Evolutionary conservation across 2,113 vertebrate genomes (phyloP).

Genomic region (Myotis yumanensis): DNA sequence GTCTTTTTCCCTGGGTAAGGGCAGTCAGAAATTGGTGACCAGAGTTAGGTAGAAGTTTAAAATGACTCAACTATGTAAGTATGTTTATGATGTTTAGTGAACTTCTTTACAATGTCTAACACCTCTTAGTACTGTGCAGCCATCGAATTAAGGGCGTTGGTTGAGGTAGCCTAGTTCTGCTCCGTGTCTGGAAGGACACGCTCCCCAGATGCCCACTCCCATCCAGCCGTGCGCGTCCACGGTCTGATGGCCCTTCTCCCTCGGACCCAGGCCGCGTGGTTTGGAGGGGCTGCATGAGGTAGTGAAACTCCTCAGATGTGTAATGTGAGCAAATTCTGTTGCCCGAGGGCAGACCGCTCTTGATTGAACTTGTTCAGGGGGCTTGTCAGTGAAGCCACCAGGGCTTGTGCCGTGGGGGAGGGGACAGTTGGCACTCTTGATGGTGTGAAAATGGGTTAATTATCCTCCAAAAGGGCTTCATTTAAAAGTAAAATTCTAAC

Average conservation of each 20-base stretch:
- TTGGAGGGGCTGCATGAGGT: background rate
- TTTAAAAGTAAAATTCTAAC: constrained; percentile 91
- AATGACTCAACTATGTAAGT: background rate
- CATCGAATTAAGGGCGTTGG: background rate
- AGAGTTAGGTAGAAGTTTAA: background rate
- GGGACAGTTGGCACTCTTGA: constrained; percentile 69
- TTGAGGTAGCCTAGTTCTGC: background rate
- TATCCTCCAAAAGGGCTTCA: constrained; percentile 87
- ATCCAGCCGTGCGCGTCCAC: rapidly evolving
- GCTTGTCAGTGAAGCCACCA: constrained; percentile 71
- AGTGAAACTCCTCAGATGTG: constrained; percentile 30
- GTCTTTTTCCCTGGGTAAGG: background rate
- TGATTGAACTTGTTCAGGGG: constrained; percentile 60
- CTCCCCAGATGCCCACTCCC: background rate
- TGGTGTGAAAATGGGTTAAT: constrained; percentile 85
- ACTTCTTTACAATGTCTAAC: background rate
- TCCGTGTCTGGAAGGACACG: no score
- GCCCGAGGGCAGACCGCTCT: constrained; percentile 57
- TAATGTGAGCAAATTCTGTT: constrained; percentile 53
- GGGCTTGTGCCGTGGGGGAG: constrained; percentile 67
- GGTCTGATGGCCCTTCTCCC: background rate
- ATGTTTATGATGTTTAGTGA: background rate
- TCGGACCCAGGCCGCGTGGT: rapidly evolving
- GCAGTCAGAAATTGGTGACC: constrained; percentile 27
- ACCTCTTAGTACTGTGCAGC: rapidly evolving